Evolutionary conservation across 1,140 invertebrate genomes (phyloP).

Genomic region (Meloidogyne exigua): DNA sequence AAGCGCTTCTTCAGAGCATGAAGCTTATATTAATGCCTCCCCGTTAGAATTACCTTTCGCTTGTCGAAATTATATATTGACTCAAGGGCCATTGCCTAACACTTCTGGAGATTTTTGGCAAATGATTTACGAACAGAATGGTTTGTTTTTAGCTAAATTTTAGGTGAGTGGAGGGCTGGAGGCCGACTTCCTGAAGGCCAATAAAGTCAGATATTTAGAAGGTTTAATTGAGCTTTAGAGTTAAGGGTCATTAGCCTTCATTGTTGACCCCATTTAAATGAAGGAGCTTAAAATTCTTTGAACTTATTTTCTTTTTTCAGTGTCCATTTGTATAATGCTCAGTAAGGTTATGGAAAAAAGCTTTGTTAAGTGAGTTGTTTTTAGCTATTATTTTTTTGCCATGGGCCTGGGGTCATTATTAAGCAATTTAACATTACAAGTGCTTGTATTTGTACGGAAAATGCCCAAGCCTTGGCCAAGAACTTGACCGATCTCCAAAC

Average conservation of each 20-base stretch:
- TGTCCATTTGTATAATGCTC: slow-evolving; percentile 49
- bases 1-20: slow-evolving; percentile 14
- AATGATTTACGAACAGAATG: slow-evolving; percentile 50
- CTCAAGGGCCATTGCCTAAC: slow-evolving; percentile 46
- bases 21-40: slow-evolving; percentile 51
- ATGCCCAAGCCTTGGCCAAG: too few species aligned
- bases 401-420: neutral
- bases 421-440: neutral
- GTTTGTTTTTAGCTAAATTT: too few species aligned
- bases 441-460: too few species aligned
- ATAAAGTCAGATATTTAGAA: too few species aligned
- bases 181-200: too few species aligned
- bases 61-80: slow-evolving; percentile 46
- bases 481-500: too few species aligned
- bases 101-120: slow-evolving; percentile 54
- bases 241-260: too few species aligned
- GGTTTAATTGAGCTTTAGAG: too few species aligned
- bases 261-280: too few species aligned
- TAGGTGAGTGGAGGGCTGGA: too few species aligned
- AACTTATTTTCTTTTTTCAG: slow-evolving; percentile 14
- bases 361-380: slow-evolving; percentile 44
- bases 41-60: slow-evolving; percentile 39
- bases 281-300: too few species aligned
- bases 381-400: slow-evolving; percentile 9
- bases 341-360: slow-evolving; percentile 52